Percentiles rank a stretch among this genome's conserved stretches.
Conservation (phyloP, 2,888 invertebrate species). For the Encarsia formosa region DNA sequence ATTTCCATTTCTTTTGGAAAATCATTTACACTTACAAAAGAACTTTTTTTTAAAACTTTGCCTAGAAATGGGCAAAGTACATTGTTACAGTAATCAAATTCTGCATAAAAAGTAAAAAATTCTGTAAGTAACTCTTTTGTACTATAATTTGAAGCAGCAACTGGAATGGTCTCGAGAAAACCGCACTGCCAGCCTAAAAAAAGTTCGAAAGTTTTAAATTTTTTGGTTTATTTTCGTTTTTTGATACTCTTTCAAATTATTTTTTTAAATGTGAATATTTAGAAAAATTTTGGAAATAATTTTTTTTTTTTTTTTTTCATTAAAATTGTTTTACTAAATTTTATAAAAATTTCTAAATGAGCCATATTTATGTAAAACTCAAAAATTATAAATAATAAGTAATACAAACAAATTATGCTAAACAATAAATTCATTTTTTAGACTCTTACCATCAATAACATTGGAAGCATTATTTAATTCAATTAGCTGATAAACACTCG, state of each 20-base stretch:
- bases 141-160: slow-evolving; percentile 1
- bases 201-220: no score
- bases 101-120: slow-evolving; percentile 51
- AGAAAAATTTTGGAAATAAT: no score
- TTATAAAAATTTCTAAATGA: no score
- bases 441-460: slow-evolving; percentile 1
- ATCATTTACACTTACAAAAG: slow-evolving; percentile 43
- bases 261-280: no score
- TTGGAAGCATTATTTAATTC: neutral
- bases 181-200: slow-evolving; percentile 43
- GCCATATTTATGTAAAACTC: no score
- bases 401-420: no score
- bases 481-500: neutral
- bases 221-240: no score
- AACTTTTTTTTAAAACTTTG: slow-evolving; percentile 41
- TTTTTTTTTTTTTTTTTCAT: no score
- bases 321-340: no score
- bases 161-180: slow-evolving; percentile 11
- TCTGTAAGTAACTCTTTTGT: slow-evolving; percentile 40
- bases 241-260: no score
- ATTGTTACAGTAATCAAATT: slow-evolving; percentile 46
- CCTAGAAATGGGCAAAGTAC: slow-evolving; percentile 54
- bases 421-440: no score
- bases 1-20: slow-evolving; percentile 30
- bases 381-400: no score